Conservation (phyloP, 2,113 vertebrate genomes). For the Paratilapia polleni region DNA sequence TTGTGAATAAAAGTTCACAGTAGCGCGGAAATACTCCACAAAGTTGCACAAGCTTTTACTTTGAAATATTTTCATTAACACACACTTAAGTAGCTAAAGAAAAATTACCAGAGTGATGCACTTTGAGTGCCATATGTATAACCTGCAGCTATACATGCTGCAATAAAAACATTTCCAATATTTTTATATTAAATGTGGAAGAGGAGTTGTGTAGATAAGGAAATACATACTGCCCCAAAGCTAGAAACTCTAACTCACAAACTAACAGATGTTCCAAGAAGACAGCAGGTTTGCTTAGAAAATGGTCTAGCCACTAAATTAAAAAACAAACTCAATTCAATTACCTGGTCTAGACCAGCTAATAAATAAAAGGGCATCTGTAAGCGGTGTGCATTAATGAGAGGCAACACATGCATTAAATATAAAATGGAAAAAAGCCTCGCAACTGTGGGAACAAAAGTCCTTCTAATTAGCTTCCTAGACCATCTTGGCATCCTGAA, state of each 20-base stretch:
- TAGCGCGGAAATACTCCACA: background rate
- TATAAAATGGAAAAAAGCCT: background rate
- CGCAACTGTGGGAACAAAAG: background rate
- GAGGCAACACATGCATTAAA: background rate
- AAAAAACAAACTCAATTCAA: background rate
- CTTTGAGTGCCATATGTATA: background rate
- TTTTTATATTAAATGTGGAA: background rate
- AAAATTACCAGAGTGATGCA: background rate
- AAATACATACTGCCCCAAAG: background rate
- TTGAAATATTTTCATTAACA: background rate
- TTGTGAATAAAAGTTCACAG: background rate
- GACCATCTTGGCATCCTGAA: constrained; percentile 8
- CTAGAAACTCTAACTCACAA: background rate
- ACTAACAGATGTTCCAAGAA: background rate
- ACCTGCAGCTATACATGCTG: background rate
- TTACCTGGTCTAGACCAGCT: background rate
- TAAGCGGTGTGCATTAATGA: background rate
- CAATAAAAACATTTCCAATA: background rate
- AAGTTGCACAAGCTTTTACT: background rate
- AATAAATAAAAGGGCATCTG: background rate
- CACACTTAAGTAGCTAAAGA: background rate
- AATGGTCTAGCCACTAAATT: background rate
- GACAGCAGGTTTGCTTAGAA: background rate
- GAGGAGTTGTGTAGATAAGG: background rate
- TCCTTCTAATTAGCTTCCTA: background rate